Evolutionary conservation across 1,140 invertebrate genomes (phyloP).

Genomic region (Platorchestia sp.): DNA sequence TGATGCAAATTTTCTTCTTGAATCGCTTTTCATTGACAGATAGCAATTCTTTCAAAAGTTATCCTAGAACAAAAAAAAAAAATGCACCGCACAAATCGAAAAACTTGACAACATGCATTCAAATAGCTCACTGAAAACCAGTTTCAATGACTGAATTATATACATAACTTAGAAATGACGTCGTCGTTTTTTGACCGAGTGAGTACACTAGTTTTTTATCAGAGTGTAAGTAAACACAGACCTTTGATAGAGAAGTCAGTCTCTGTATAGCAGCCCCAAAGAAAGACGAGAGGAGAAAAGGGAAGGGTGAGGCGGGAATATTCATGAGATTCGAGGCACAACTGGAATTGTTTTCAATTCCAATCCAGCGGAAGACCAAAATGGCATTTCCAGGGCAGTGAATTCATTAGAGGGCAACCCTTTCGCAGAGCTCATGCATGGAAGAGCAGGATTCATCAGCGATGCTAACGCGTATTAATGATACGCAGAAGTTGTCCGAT

Average conservation of each 20-base stretch:
- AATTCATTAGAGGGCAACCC: slow-evolving; percentile 41
- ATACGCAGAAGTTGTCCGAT: background rate
- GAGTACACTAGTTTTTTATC: no score
- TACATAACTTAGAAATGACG: no score
- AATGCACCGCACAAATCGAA: no score
- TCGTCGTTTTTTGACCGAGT: no score
- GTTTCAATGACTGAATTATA: no score
- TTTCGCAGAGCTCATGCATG: slow-evolving; percentile 38
- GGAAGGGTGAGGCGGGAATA: background rate
- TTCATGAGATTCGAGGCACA: background rate
- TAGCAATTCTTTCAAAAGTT: no score
- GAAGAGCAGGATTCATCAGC: slow-evolving; percentile 36
- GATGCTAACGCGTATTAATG: slow-evolving; percentile 36
- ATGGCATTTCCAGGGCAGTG: slow-evolving; percentile 46
- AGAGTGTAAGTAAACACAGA: background rate
- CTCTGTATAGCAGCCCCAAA: background rate
- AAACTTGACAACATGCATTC: no score
- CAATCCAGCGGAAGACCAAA: slow-evolving; percentile 48
- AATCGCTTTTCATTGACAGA: no score
- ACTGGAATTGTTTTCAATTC: slow-evolving; percentile 50
- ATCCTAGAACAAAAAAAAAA: no score
- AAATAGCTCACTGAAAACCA: no score
- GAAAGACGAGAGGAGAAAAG: background rate
- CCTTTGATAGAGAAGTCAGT: background rate
- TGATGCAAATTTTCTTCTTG: no score